Evolutionary conservation across 2,113 vertebrate species (phyloP).

Genomic region (Charadrius vociferus): DNA sequence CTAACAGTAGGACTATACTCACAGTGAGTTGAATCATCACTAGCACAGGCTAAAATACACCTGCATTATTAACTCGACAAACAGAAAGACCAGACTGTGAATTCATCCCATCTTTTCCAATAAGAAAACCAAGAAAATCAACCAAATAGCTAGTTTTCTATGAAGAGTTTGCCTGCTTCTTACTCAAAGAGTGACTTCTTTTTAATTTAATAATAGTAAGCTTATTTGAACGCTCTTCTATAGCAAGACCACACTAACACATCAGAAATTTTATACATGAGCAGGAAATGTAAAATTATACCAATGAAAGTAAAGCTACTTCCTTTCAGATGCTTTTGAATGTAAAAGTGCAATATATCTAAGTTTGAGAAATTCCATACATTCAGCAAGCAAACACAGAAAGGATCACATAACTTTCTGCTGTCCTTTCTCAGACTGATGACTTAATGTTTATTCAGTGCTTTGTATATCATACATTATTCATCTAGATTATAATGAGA

Average conservation of each 20-base stretch:
- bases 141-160: not conserved
- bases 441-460: conserved; percentile 18
- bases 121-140: not conserved
- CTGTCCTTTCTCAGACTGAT: not conserved
- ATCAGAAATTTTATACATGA: not conserved
- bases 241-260: not conserved
- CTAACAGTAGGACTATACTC: not conserved
- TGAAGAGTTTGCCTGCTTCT: not conserved
- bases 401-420: not conserved
- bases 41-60: not conserved
- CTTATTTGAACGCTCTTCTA: not conserved
- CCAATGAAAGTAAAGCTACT: not conserved
- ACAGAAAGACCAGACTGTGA: not conserved
- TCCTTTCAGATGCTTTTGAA: not conserved
- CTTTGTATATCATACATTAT: not conserved
- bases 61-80: not conserved
- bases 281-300: not conserved
- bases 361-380: not conserved
- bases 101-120: not conserved
- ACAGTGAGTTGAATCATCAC: not conserved
- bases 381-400: not conserved
- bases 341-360: not conserved
- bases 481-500: not conserved
- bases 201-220: not conserved
- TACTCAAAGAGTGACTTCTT: not conserved